Evolutionary conservation across 2,113 vertebrate species (phyloP), one percentile per base, ranked within the genome.

Genomic region (Mola mola): DNA sequence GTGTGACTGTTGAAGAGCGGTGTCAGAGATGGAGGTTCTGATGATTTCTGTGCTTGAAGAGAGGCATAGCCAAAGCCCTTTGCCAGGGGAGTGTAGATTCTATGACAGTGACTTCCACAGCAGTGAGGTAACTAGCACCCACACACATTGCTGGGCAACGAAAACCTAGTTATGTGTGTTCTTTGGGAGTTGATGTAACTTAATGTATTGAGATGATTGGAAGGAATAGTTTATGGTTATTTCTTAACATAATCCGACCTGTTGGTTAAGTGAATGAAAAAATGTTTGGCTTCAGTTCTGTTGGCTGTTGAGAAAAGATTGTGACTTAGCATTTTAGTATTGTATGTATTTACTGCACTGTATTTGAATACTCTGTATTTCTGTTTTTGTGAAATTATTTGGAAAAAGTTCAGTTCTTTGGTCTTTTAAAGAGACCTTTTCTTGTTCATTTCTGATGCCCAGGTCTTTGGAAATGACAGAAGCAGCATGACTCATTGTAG

Each of bases 1-100:
- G 76, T 71, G 86, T 71, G 79, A 78, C 84, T 74, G 82, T 85
- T 79, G 82, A 79, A 86, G 73, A 90, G 76, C 70, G 33, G 72
- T 71, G 81, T 85, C 72, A 64, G 79, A 71, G 72, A 88, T 86
- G 88, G 87, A 91, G 87, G 88, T 89, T 85, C 80, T 87, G 82
- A 87, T 80, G 86, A 87, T 91, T 85, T 89, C 90, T 59, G 87
- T 88, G 77, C 79, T 88, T 44, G 89, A 89, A 41, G 88, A 87
- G 71, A 84, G 40, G 81, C 65, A 16, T 48, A 83, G 82, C 71
- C 83, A 72, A 29, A 89, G 79, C 85, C 79, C 76, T 49, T 63
- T 87, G 86, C 86, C 81, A 65, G 74, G 84, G 68, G 88, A 89
- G 65, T 81, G 83, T 82, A 89, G 86, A 42, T 86, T 88, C 65